Percentiles rank a stretch among this genome's conserved stretches.
Evolutionary conservation across 2,797 vertebrate genomes (phyloP).

Genomic region (Tinamus major): DNA sequence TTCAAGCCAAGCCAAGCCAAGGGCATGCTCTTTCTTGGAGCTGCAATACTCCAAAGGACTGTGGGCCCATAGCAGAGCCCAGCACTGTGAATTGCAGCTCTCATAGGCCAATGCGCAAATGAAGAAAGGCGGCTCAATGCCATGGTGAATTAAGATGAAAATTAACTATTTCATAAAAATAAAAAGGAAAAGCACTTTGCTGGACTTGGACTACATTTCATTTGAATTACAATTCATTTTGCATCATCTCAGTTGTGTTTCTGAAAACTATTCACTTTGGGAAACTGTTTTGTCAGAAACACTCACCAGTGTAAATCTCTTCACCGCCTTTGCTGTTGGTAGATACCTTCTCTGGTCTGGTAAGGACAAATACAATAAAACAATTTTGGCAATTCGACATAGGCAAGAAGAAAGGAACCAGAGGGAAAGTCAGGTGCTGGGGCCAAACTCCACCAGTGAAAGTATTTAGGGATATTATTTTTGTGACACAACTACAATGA

Average conservation of each 20-base stretch:
- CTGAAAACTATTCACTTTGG: conserved; percentile 6
- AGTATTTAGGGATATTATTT: neutral
- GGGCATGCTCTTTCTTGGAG: neutral
- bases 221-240: conserved; percentile 1
- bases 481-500: neutral
- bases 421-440: neutral
- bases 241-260: neutral
- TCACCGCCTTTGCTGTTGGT: neutral
- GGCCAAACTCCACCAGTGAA: neutral
- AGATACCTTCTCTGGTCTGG: neutral
- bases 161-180: neutral
- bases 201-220: neutral
- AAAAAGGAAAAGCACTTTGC: neutral
- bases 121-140: neutral
- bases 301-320: neutral
- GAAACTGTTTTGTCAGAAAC: neutral
- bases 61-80: neutral
- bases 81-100: neutral
- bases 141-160: neutral
- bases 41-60: neutral
- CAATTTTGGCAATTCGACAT: neutral
- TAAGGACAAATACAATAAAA: neutral
- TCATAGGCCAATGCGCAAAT: neutral
- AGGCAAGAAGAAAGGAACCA: neutral
- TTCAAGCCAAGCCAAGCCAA: neutral